Base-by-base conservation (phyloP, 2,888 invertebrate species). In the Caenorhabditis japonica region DNA sequence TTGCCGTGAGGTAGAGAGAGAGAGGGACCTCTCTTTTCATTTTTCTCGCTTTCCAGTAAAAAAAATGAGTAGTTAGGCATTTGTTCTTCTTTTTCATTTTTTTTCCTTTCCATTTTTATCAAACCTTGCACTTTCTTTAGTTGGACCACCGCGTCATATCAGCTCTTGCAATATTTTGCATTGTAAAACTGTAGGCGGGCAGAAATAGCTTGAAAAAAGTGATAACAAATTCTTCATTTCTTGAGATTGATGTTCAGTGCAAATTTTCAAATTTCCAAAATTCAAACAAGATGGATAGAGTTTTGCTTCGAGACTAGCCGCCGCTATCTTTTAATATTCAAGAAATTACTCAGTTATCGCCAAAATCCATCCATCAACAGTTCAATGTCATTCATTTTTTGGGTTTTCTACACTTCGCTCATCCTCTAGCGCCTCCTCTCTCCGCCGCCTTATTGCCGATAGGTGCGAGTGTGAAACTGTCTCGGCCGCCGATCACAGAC, bases 381-480 rank as follows among this genome's bases (percentile, higher is more conserved):
- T 49, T 56, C 66, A 66, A 66, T 66, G 66, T 36, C 66, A 56
- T 36, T 51, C 56, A 66, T 56, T 66, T 66, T 66, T 66, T 47
- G 51, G 55, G 56, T 56, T 66, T 56, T 27, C 53, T 41, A 44
- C 30, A 7, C 30, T 5, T 10, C 7, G 10, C 10, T 10, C 46
- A 56, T 49, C 56, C 38, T n/a, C n/a, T n/a, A n/a, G 34, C 53
- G 38, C 56, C 56, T 33, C 41, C 39, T 25, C 43, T 33, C 23
- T 47, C 41, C 34, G 4, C 55, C 12, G 23, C 12, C 27, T 44
- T 15, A n/a, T 55, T 41, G 15, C 30, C 44, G 43, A 43, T 51
- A 51, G 60, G 43, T 44, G 49, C n/a, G 44, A 33, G 49, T 38
- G 51, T 51, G 51, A 51, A 51, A 51, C 25, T 34, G 10, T 51